Base-by-base conservation (phyloP, 2,113 vertebrate species). In the Colistium nudipinnis region DNA sequence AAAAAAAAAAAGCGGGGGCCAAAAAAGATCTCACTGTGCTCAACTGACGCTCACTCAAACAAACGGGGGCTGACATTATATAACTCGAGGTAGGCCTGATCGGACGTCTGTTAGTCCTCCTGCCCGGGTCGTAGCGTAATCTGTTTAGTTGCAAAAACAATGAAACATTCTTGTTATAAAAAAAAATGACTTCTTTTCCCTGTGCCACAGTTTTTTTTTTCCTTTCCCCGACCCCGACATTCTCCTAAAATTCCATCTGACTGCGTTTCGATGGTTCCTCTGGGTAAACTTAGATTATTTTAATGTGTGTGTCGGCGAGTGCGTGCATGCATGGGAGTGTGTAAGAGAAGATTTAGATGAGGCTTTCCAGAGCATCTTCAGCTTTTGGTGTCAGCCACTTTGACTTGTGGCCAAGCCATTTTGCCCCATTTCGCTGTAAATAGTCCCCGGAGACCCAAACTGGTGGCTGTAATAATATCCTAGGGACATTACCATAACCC, bases 1-100 rank as follows among this genome's bases (percentile, higher is more conserved):
- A n/a, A 85, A 91, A 88, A 76, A 90, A 89, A 89, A 80, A 89
- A 89, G 89, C 43, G 53, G 11, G 69, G 52, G 43, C 61, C 65
- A 60, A 70, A 78, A 73, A 80, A 45, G 81, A 83, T 83, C 41
- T 78, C 64, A 67, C 70, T 76, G 70, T 82, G 75, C 67, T 67
- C 83, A 78, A 87, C 72, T 81, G 78, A 81, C 64, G 76, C 82
- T 79, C n/a, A 13, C 64, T 62, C 71, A 68, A 75, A 86, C 82
- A 88, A 90, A 80, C 39, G 43, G 38, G 39, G 81, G 68, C 76
- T 61, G 78, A 86, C 74, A 64, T 82, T 64, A 78, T 78, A 77
- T 82, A 73, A 76, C 52, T 74, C 53, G 41, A 53, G 69, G 68
- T 72, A 54, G 62, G 52, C 51, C 75, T 68, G 56, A 79, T 48